Base-by-base conservation (phyloP, 1,140 invertebrate species). In the Daktulosphaira vitifoliae region DNA sequence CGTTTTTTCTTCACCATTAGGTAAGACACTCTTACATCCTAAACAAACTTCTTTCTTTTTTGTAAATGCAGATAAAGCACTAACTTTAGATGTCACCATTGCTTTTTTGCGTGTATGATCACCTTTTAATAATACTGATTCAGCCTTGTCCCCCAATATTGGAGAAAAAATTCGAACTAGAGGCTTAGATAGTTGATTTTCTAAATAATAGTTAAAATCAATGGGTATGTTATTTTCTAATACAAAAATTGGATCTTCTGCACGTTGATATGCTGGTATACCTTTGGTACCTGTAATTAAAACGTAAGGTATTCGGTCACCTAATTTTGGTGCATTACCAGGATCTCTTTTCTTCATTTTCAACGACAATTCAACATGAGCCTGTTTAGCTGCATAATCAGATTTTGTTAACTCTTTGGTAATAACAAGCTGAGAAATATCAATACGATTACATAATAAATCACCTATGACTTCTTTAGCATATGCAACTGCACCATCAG, bases 311-410 rank as follows among this genome's bases (percentile, higher is more conserved):
- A 99, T 95, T 73, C 97, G 84, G 78, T 99, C 97, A 3, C 97
- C 97, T 26, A 99, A 79, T 79, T 99, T 96, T 2, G 97, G 97
- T 2, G 97, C 97, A 71, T 88, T 97, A 59, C 96, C 97, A 2
- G 96, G 81, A 79, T 99, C 96, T 71, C 97, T 78, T 77, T 98
- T 98, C 71, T 87, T 91, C 90, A 99, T 98, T 79, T 98, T 96
- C 68, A 89, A 86, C 0, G 96, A 95, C 53, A 99, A 78, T 76
- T 99, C 96, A 0, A 98, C 95, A 77, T 99, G 97, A 9, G 96
- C 96, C 78, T 99, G 96, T 78, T 97, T 99, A 1, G 86, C 92
- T 1, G 90, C 81, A 77, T 99, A 99, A 73, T 99, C 96, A 37
- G 87, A 91, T 76, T 98, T 99, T 0, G 96, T 92, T 66, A 99